These are phyloP conservation scores for Craterocephalus amniculus DNA, from an alignment of 2,797 vertebrate species.

Conservation along the genomic window DNA sequence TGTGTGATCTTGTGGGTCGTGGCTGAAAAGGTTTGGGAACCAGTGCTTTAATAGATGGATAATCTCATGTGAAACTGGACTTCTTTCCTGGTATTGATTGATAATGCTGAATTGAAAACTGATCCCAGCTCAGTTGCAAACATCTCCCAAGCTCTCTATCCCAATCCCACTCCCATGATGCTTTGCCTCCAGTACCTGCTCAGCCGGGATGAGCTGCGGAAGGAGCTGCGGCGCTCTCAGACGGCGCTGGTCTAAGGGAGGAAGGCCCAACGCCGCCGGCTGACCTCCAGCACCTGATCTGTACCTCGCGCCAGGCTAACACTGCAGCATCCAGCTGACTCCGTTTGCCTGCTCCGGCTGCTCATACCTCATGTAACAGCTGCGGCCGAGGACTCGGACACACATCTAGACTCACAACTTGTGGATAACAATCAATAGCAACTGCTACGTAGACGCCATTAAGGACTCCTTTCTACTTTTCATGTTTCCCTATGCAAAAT, in stretches of 20 bases:
- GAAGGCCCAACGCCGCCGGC: conserved; percentile 11
- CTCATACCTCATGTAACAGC: conserved; percentile 46
- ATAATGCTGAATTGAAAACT: conserved; percentile 3
- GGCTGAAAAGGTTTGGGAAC: no score
- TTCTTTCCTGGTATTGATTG: not conserved
- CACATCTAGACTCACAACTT: not conserved
- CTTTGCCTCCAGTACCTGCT: conserved; percentile 89
- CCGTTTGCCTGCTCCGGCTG: conserved; percentile 16
- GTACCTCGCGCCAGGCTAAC: conserved; percentile 21
- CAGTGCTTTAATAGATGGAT: not conserved
- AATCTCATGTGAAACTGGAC: not conserved
- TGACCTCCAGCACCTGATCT: conserved; percentile 24
- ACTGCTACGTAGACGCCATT: not conserved
- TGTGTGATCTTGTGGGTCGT: no score
- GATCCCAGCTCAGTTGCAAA: conserved; percentile 40
- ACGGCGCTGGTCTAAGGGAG: conserved; percentile 70
- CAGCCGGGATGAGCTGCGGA: conserved; percentile 87
- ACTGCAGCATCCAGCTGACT: conserved; percentile 25
- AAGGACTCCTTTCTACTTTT: not conserved
- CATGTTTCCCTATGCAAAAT: conserved; percentile 40
- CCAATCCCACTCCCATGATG: conserved; percentile 49
- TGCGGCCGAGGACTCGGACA: not conserved
- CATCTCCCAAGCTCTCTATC: conserved; percentile 51
- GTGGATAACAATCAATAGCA: conserved; percentile 6
- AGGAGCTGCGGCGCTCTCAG: conserved; percentile 79